A percentile compares a stretch with the other conserved stretches of the same genome.
phyloP scores from a whole-genome alignment of 1,140 invertebrate species.

The Halictus rubicundus region DNA sequence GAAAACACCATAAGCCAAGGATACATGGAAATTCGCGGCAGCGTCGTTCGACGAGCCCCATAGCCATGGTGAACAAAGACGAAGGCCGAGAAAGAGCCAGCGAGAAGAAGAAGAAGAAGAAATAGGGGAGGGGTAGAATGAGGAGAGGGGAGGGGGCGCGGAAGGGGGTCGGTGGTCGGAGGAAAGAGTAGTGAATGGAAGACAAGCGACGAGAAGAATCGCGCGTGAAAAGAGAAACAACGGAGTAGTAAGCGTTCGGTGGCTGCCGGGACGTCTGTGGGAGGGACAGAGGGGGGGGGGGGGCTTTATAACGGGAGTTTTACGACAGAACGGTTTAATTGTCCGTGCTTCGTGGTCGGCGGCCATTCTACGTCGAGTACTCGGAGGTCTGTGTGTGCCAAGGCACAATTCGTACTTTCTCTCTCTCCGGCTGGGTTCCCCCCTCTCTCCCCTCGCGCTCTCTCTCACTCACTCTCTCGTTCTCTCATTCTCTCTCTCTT shows the following conservation, averaged over 20 bases:
- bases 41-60: constrained; percentile 1
- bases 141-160: background rate
- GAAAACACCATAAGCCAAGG: no score
- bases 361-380: constrained; percentile 54
- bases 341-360: constrained; percentile 62
- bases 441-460: background rate
- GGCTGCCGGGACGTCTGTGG: background rate
- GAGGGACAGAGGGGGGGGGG: background rate
- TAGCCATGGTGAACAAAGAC: no score
- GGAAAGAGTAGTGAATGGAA: constrained; percentile 52
- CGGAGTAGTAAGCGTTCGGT: constrained; percentile 42
- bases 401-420: constrained; percentile 53
- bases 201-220: constrained; percentile 59
- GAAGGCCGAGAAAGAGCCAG: no score
- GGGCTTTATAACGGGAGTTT: constrained; percentile 63
- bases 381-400: constrained; percentile 50
- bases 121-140: no score
- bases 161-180: background rate
- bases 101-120: background rate
- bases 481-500: background rate
- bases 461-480: background rate
- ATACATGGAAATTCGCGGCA: background rate
- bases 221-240: constrained; percentile 62
- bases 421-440: background rate
- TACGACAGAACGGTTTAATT: constrained; percentile 66